phyloP scores from a whole-genome alignment of 2,797 vertebrate species.

The Muraenolepis orangiensis region DNA sequence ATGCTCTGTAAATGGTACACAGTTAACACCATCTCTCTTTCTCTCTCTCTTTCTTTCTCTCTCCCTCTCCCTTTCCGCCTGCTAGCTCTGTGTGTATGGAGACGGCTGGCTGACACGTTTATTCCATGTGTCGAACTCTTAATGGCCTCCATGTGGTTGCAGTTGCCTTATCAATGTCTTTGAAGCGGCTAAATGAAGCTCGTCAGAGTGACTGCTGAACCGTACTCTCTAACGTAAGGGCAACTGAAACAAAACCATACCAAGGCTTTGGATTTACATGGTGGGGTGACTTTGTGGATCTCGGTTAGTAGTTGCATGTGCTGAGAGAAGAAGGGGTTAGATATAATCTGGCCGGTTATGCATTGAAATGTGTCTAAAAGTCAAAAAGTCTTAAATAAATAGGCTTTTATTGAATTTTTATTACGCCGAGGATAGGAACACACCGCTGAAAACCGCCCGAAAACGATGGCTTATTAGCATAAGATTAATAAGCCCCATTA shows the following conservation, averaged over 20 bases:
- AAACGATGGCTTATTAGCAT: neutral
- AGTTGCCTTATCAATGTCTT: conserved; percentile 64
- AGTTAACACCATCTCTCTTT: conserved; percentile 65
- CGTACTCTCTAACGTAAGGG: neutral
- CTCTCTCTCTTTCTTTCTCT: conserved; percentile 7
- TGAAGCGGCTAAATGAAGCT: conserved; percentile 56
- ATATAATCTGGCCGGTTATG: neutral
- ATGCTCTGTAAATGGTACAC: conserved; percentile 56
- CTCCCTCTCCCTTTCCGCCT: neutral
- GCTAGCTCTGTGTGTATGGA: conserved; percentile 31
- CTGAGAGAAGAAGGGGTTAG: too few relatives aligned
- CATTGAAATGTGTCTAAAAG: neutral
- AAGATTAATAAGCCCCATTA: neutral
- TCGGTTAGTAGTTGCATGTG: conserved; percentile 10
- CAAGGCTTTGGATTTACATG: too few relatives aligned
- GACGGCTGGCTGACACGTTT: conserved; percentile 60
- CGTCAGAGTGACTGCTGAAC: conserved; percentile 28
- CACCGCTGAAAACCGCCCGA: neutral
- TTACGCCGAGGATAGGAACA: neutral
- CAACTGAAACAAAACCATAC: neutral
- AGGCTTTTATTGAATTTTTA: neutral
- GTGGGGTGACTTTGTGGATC: too few relatives aligned
- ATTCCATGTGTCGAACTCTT: conserved; percentile 55
- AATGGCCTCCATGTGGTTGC: conserved; percentile 68
- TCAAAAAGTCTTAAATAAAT: too few relatives aligned